Evolutionary conservation across 2,888 invertebrate genomes (phyloP).

Genomic region (Ophion ellenae): DNA sequence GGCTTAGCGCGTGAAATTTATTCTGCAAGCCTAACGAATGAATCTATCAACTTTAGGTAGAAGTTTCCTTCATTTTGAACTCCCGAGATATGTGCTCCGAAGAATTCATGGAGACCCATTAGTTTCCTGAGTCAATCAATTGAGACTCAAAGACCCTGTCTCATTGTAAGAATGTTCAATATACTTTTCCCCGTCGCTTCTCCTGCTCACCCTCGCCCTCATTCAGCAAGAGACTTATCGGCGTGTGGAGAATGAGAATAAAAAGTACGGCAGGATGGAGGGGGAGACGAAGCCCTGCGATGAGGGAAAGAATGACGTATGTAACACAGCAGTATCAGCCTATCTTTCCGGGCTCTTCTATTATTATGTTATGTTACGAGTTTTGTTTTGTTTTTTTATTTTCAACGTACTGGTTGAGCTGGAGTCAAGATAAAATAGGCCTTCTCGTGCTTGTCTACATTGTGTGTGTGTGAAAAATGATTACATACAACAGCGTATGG

Average conservation of each 20-base stretch:
- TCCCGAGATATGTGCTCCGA: too few relatives aligned
- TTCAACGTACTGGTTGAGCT: background rate
- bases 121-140: conserved; percentile 12
- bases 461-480: background rate
- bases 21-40: too few relatives aligned
- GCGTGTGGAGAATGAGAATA: conserved; percentile 9
- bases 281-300: background rate
- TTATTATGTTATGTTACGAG: conserved; percentile 72
- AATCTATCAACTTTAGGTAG: too few relatives aligned
- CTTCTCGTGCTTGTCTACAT: background rate
- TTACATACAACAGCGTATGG: conserved; percentile 1
- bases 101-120: too few relatives aligned
- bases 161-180: conserved; percentile 1
- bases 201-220: background rate
- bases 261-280: background rate
- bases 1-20: too few relatives aligned
- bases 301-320: conserved; percentile 25
- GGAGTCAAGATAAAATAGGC: conserved; percentile 18
- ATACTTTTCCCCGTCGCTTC: background rate
- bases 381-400: background rate
- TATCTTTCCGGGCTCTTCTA: conserved; percentile 64
- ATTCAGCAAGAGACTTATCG: conserved; percentile 14
- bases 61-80: too few relatives aligned
- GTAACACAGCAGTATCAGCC: conserved; percentile 38
- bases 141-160: conserved; percentile 1